Base-by-base conservation (phyloP, 2,888 invertebrate genomes). In the Eutolmus rufibarbis region DNA sequence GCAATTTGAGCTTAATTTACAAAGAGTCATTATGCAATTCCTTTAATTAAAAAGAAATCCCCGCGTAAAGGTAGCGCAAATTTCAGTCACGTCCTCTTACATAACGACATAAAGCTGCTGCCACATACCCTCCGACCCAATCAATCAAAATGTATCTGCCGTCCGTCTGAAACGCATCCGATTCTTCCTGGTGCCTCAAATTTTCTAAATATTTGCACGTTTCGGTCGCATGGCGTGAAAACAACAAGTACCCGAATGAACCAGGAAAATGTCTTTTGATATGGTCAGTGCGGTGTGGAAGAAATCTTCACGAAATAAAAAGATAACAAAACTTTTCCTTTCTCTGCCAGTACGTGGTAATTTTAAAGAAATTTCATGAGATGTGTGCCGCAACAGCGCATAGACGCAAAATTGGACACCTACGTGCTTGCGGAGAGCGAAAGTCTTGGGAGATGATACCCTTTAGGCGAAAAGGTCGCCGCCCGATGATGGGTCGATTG, bases 351-450 rank as follows among this genome's bases (percentile, higher is more conserved):
- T 66, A 66, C 66, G 66, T 66, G 66, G 66, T 23, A 28, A 66
- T 66, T 66, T 66, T 66, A 4, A 66, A 66, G 66, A 66, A 66
- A 66, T 66, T 66, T 66, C 23, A 28, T 19, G 66, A 66, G 66
- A 66, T 19, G 23, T 66, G 23, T 66, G 66, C 66, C 66, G 66
- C 66, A 66, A 51, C 51, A 51, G 7, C 23, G 57, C 57, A 57
- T 66, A 66, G 28, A 23, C 12, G 23, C 66, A 23, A 66, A 79
- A 78, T 79, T 79, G 28, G 79, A 51, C 79, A 34, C 79, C 79
- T 79, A 79, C 79, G 79, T 79, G 79, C 51, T 79, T 79, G 79
- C 51, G 79, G 79, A 46, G 23, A 79, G 79, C 79, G 79, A 79
- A 79, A 79, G 79, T 51, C 51, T 40, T 78, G 43, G 28, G 28